Percentiles rank a stretch among this genome's conserved stretches.
phyloP scores from a whole-genome alignment of 2,888 invertebrate species.

The Resseliella maxima region DNA sequence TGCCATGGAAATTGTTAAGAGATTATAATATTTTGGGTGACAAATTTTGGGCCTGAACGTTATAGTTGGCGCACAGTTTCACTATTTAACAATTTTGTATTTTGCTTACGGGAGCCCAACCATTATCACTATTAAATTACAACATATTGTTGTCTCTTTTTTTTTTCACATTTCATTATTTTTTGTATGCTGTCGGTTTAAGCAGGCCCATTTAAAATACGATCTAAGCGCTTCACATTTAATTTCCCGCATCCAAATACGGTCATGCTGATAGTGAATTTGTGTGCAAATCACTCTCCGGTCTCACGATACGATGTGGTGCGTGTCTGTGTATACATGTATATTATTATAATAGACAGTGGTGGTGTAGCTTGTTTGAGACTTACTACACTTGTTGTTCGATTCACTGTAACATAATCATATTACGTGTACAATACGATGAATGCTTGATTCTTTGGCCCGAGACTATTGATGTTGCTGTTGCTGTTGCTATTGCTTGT shows the following conservation, averaged over 20 bases:
- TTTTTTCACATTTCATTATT: neutral
- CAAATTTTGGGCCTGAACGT: neutral
- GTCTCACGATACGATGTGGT: neutral
- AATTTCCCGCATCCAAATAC: conserved; percentile 10
- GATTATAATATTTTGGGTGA: neutral
- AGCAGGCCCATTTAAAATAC: neutral
- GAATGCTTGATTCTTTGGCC: conserved; percentile 1
- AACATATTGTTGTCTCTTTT: neutral
- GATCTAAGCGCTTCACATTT: neutral
- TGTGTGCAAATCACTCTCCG: neutral
- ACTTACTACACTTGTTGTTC: conserved; percentile 39
- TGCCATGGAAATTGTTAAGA: neutral
- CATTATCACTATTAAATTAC: neutral
- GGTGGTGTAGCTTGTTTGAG: neutral
- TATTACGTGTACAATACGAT: conserved; percentile 30
- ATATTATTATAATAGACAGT: neutral
- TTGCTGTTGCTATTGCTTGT: neutral
- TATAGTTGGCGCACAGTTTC: too few relatives aligned
- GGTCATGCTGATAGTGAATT: conserved; percentile 40
- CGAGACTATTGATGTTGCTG: neutral
- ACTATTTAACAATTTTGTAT: neutral
- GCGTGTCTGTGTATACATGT: neutral
- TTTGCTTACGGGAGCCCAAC: too few relatives aligned
- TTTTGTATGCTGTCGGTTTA: neutral
- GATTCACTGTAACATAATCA: neutral